Base-by-base conservation (phyloP, 2,888 invertebrate genomes). In the Petrophora chlorosata region DNA sequence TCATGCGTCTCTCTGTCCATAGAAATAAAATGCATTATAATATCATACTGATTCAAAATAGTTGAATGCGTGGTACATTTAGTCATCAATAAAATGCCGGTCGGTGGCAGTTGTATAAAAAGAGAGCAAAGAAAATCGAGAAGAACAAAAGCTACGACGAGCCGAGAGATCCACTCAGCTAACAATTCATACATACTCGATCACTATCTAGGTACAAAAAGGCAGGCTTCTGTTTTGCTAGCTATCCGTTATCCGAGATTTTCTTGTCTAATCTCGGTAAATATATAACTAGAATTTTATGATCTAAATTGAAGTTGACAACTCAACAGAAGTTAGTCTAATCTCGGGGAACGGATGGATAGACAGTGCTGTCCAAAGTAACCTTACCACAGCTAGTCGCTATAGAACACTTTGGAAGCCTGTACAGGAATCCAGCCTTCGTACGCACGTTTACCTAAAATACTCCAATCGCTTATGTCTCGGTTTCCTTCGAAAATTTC, bases 401-500 rank as follows among this genome's bases (percentile, higher is more conserved):
- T 10, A 28, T 26, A n/a, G 22, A 22, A 9, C 10, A n/a, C 12
- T 23, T 43, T 39, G 25, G 16, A 40, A 34, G 22, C 4, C 38
- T 39, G 34, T 23, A 16, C 16, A 38, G 28, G 34, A 35, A 34
- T 14, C 22, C 14, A 29, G 38, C 38, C 34, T 15, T 36, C 15
- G 14, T 56, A 53, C 46, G 28, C 33, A 23, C 8, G 34, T 49
- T 49, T 22, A 43, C 47, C 29, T 15, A 44, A 53, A 29, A 39
- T 13, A 39, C 44, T 8, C 30, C 13, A 17, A 14, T 8, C 19
- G 14, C 70, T 93, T 95, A 96, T 86, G 96, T 95, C 85, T 96
- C 96, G 46, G 95, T 95, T 86, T 96, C 96, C 83, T 95, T 96
- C 68, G 94, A 93, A 80, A 92, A 95, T 75, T 94, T 94, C 62